Evolutionary conservation across 2,113 vertebrate genomes (phyloP).

Genomic region (Dendrocopos noguchii): DNA sequence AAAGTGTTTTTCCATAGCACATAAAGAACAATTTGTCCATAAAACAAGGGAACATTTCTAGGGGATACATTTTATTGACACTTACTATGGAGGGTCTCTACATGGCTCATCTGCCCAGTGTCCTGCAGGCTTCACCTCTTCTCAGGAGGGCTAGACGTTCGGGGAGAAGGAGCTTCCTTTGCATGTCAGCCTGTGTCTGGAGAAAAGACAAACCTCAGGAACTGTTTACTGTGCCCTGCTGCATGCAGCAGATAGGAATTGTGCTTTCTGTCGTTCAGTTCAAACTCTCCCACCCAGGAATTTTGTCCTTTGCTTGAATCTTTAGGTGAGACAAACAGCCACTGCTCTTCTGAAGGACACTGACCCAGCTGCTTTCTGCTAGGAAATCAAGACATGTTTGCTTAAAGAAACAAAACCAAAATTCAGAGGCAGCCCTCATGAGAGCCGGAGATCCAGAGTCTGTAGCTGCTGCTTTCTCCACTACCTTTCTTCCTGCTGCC

Average conservation of each 20-base stretch:
- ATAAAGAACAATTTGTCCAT: background rate
- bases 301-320: background rate
- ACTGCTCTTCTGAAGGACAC: background rate
- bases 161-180: background rate
- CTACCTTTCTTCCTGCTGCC: background rate
- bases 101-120: background rate
- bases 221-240: background rate
- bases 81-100: background rate
- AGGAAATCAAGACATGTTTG: background rate
- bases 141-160: background rate
- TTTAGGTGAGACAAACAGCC: background rate
- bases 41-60: background rate
- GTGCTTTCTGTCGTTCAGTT: background rate
- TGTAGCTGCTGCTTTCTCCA: background rate
- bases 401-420: background rate
- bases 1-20: background rate
- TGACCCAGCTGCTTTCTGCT: background rate
- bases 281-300: background rate
- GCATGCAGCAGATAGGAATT: background rate
- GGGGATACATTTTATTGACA: background rate
- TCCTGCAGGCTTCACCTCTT: background rate
- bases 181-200: background rate
- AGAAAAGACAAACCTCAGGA: background rate
- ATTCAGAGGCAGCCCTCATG: background rate
- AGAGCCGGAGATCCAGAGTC: background rate